phyloP scores from a whole-genome alignment of 2,113 vertebrate species.

The Columba janthina region DNA sequence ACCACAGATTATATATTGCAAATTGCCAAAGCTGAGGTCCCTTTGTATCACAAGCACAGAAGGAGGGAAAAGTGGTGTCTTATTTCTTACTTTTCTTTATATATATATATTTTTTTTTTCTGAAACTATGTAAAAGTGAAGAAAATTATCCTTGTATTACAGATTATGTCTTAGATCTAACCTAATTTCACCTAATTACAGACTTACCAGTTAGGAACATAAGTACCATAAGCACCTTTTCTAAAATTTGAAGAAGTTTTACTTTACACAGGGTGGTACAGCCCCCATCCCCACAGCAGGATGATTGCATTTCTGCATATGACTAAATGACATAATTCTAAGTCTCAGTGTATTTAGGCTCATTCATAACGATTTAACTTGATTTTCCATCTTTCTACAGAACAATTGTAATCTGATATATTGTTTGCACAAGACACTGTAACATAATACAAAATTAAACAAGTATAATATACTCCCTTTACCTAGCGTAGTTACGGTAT shows the following conservation, averaged over 20 bases:
- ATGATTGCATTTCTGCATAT: not conserved
- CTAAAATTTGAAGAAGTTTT: not conserved
- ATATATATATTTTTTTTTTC: too few relatives aligned
- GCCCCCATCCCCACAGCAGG: fast-evolving
- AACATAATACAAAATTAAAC: not conserved
- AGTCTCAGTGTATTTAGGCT: not conserved
- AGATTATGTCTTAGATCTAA: not conserved
- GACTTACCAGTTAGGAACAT: not conserved
- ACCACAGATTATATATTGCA: not conserved
- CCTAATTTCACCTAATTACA: not conserved
- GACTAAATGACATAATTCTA: not conserved
- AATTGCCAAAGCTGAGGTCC: not conserved
- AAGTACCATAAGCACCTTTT: not conserved
- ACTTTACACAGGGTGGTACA: not conserved
- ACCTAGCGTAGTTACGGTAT: not conserved
- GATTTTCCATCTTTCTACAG: not conserved
- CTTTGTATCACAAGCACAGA: not conserved
- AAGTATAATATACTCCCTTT: not conserved
- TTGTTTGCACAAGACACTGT: not conserved
- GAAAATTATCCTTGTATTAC: not conserved
- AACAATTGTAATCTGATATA: not conserved
- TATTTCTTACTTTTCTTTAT: not conserved
- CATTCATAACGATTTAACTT: not conserved
- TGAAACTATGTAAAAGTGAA: not conserved
- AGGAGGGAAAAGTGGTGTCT: not conserved